Evolutionary conservation across 2,888 invertebrate species (phyloP).

Genomic region (Cordilura impudica): DNA sequence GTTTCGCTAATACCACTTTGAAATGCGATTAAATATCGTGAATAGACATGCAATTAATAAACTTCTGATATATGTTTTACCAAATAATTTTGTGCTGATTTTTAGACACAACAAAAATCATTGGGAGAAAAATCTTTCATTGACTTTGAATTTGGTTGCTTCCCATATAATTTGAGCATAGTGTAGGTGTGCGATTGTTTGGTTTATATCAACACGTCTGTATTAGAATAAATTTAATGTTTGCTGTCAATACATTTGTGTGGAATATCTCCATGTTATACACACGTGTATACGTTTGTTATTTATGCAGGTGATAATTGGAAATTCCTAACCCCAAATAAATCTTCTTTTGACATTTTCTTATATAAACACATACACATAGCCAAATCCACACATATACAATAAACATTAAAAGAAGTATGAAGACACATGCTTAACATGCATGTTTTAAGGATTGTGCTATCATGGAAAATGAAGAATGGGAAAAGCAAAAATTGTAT

Average conservation of each 20-base stretch:
- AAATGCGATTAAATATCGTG: too few relatives aligned
- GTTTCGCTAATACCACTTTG: too few relatives aligned
- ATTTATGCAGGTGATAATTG: conserved; percentile 63
- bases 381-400: background rate
- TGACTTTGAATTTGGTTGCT: too few relatives aligned
- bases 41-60: too few relatives aligned
- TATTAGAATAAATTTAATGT: conserved; percentile 41
- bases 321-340: conserved; percentile 59
- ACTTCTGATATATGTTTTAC: too few relatives aligned
- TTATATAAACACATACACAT: conserved; percentile 14
- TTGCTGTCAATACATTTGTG: conserved; percentile 48
- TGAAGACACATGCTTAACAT: conserved; percentile 20
- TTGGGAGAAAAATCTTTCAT: too few relatives aligned
- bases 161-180: too few relatives aligned
- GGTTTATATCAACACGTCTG: background rate
- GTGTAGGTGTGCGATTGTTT: background rate
- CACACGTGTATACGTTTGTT: conserved; percentile 29
- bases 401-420: conserved; percentile 23
- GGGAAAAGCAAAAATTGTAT: too few relatives aligned
- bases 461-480: too few relatives aligned
- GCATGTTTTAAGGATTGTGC: background rate
- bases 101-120: too few relatives aligned
- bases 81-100: too few relatives aligned
- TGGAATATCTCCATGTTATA: background rate
- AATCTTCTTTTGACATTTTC: conserved; percentile 59